Conservation (phyloP, 2,113 vertebrate genomes). For the Microcebus tavaratra region DNA sequence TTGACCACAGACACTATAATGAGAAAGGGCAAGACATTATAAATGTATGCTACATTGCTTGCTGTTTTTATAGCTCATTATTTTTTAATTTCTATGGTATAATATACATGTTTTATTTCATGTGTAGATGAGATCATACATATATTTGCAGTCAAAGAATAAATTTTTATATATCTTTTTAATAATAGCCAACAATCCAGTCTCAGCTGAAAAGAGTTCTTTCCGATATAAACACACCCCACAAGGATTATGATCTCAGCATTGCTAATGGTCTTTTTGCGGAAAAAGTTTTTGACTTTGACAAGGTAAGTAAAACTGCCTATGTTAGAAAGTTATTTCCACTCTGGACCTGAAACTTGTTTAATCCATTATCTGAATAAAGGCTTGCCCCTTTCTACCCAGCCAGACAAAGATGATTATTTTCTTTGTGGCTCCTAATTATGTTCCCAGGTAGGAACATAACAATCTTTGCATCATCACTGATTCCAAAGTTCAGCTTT, state of each 20-base stretch:
- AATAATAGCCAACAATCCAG: conserved; percentile 57
- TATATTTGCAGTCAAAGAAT: background rate
- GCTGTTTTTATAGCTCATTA: background rate
- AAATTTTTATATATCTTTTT: conserved; percentile 32
- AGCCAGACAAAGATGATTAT: background rate
- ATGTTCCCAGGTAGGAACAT: background rate
- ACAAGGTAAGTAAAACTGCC: conserved; percentile 52
- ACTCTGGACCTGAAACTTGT: background rate
- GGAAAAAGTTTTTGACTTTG: conserved; percentile 72
- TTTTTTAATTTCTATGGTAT: background rate
- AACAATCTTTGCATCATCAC: background rate
- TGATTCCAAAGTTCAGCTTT: background rate
- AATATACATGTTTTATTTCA: background rate
- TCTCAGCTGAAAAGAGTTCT: conserved; percentile 68
- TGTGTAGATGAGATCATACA: background rate
- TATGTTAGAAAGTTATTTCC: background rate
- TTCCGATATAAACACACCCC: conserved; percentile 63
- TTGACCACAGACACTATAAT: background rate
- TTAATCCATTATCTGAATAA: background rate
- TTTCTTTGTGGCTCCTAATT: background rate
- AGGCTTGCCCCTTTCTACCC: background rate
- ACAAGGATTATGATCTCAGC: conserved; percentile 68
- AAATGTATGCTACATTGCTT: background rate
- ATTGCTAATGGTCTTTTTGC: conserved; percentile 76
- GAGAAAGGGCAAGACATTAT: background rate